Evolutionary conservation across 30 jellyfish, hydroid and myxozoan species (phyloP), one percentile per base, ranked within the genome.

Genomic region (Rhopilema esculentum): DNA sequence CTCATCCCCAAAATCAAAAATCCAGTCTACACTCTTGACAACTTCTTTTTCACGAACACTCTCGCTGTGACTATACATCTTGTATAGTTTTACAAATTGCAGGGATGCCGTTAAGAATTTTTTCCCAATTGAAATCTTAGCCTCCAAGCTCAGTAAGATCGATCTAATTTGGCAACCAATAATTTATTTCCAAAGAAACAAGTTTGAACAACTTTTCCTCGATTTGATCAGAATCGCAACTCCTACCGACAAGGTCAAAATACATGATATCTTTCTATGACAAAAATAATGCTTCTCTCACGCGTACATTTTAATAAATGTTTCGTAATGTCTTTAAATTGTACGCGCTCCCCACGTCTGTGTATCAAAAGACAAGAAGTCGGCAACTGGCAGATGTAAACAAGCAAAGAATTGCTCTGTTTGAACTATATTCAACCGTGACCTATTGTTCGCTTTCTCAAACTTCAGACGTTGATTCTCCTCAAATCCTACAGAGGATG

Each of bases 1-100:
- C 32, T 80, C 86, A 48, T 80, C 97, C 27, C 86, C 92, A 20
- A 79, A 78, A 23, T 88, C 97, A 51, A 88, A 71, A 50, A 88
- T 88, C 86, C 91, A 67, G 20, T 88, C 92, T 0, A 88, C 81
- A 17, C 90, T 75, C 26, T 80, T 69, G 6, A 85, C 31, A 31
- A 74, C 94, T 74, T 85, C 78, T 16, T 79, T 66, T 27, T 85
- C 94, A 0, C 66, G 70, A 23, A 40, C 63, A 49, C 18, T 32
- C n/a, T 40, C 31, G 22, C 31, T 31, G 22, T 67, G 17, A 20
- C 2, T 31, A 49, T 20, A 67, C 78, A 67, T 67, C 61, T 4
- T 70, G 57, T 40, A 2, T 40, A 12, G 57, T 40, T 40, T 40
- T 12, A 40, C 12, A 40, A 40, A 40, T 40, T 40, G 57, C 57